Evolutionary conservation across 2,888 invertebrate species (phyloP).

Genomic region (Drosophila melanosoma): DNA sequence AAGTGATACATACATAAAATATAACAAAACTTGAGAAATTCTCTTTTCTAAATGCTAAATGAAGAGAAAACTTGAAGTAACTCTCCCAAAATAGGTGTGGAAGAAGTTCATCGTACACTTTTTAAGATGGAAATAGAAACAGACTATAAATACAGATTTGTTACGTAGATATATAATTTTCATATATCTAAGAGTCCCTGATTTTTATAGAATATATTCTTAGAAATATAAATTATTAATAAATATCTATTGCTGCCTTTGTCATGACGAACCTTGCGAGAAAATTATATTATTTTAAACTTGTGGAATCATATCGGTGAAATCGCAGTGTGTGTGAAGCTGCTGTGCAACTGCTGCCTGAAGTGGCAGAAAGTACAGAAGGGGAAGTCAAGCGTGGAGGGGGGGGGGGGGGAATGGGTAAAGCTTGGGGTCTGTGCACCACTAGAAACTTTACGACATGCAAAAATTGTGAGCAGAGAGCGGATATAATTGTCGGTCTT

Average conservation of each 20-base stretch:
- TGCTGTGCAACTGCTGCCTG: constrained; percentile 35
- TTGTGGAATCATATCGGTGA: constrained; percentile 6
- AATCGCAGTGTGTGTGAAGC: constrained; percentile 34
- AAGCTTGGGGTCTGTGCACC: constrained; percentile 64
- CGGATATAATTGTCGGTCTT: constrained; percentile 82
- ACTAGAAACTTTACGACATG: constrained; percentile 81
- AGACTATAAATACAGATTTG: background rate
- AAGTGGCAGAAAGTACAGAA: background rate
- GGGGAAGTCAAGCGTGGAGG: constrained; percentile 6
- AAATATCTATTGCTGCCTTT: too few species aligned
- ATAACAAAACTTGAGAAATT: background rate
- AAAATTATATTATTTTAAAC: background rate
- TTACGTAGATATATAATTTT: background rate
- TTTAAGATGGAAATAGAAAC: background rate
- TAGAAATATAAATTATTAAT: too few species aligned
- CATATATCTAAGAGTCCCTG: background rate
- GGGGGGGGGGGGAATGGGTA: constrained; percentile 13
- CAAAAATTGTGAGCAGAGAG: constrained; percentile 81
- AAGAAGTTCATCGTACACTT: background rate
- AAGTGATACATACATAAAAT: background rate
- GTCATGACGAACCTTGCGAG: background rate
- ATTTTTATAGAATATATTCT: too few species aligned
- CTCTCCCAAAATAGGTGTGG: background rate
- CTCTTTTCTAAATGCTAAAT: background rate
- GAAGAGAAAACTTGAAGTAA: background rate